phyloP scores from a whole-genome alignment of 2,797 vertebrate genomes.

The Myotis daubentonii region DNA sequence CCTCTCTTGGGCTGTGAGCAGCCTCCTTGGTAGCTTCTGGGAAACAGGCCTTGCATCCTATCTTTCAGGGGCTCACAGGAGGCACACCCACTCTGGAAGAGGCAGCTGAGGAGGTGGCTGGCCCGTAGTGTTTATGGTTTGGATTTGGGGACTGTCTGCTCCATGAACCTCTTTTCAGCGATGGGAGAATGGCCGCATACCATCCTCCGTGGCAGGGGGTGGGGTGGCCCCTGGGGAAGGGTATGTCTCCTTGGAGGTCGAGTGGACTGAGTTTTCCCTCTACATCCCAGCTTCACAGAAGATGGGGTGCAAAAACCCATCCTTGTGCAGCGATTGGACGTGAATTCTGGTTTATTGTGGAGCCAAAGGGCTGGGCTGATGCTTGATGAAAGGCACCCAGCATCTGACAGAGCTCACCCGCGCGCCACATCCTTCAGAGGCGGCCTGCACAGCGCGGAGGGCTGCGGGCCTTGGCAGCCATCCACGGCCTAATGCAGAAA shows the following conservation, averaged over 20 bases:
- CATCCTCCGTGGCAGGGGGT: accelerated
- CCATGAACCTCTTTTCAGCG: neutral
- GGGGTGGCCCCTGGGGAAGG: neutral
- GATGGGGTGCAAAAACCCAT: neutral
- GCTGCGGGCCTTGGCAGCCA: constrained; percentile 75
- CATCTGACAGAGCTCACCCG: constrained; percentile 75
- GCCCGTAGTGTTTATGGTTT: neutral
- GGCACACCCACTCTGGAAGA: neutral
- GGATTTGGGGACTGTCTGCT: neutral
- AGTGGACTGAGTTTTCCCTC: neutral
- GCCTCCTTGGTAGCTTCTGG: neutral
- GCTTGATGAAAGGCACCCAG: constrained; percentile 65
- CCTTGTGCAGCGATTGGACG: neutral
- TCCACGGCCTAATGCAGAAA: constrained; percentile 80
- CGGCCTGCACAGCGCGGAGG: constrained; percentile 35
- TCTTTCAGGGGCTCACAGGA: neutral
- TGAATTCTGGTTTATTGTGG: constrained; percentile 23
- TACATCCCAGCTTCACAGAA: too few species aligned
- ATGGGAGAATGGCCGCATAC: neutral
- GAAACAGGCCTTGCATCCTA: neutral
- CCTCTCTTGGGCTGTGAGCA: neutral
- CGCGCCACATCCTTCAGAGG: neutral
- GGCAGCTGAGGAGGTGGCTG: neutral
- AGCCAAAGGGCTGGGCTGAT: constrained; percentile 53
- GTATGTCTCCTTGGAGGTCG: neutral